Conservation (phyloP, 2,113 vertebrate species). For the Carassius gibelio region DNA sequence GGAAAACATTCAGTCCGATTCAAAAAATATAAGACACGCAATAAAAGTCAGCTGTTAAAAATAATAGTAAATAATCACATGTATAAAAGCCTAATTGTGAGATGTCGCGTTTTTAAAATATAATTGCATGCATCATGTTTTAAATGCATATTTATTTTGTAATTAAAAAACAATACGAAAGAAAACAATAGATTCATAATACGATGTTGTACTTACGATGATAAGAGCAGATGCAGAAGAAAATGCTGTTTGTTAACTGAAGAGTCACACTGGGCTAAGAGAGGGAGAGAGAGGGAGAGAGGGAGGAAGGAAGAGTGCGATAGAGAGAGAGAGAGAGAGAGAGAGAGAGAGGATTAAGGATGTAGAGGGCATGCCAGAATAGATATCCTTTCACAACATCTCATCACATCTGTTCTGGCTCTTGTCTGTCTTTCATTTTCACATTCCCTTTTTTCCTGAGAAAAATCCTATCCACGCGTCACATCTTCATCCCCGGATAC, state of each 20-base stretch:
- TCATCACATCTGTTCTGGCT: slow-evolving; percentile 87
- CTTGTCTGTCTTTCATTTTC: slow-evolving; percentile 89
- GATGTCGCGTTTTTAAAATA: not conserved
- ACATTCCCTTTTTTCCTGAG: slow-evolving; percentile 88
- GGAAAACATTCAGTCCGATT: not conserved
- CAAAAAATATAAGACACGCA: not conserved
- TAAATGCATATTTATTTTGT: not conserved
- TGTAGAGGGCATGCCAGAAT: slow-evolving; percentile 81
- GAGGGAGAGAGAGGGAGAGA: slow-evolving; percentile 78
- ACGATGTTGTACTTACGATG: slow-evolving; percentile 93
- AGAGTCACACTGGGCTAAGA: slow-evolving; percentile 89
- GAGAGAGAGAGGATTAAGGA: slow-evolving; percentile 47
- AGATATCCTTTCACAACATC: slow-evolving; percentile 88
- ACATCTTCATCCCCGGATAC: slow-evolving; percentile 78
- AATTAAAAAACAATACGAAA: slow-evolving; percentile 35
- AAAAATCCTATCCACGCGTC: slow-evolving; percentile 81
- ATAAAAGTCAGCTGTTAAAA: not conserved
- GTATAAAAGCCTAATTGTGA: not conserved
- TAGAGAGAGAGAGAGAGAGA: slow-evolving; percentile 66
- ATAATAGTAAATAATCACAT: not conserved
- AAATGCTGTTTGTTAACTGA: slow-evolving; percentile 91
- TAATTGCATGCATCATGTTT: not conserved
- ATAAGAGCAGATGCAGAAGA: slow-evolving; percentile 88
- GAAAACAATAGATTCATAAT: slow-evolving; percentile 75
- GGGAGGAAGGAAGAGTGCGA: slow-evolving; percentile 57